Evolutionary conservation across 2,113 vertebrate species (phyloP).

Genomic region (Melanotaenia duboulayi): DNA sequence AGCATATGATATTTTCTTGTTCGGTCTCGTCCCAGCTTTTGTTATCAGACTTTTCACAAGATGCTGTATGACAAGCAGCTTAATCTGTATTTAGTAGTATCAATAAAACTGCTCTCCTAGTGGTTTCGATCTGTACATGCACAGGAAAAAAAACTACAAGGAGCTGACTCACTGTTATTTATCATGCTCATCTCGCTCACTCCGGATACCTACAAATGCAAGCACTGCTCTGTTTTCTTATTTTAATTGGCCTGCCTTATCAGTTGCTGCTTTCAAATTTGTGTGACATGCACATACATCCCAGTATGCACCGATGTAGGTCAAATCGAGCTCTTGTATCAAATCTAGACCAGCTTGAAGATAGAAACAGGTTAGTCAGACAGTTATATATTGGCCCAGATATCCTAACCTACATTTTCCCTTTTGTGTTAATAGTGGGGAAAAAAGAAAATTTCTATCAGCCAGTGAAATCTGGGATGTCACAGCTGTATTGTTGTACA

Average conservation of each 20-base stretch:
- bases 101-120: slow-evolving; percentile 38
- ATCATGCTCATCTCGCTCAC: slow-evolving; percentile 16
- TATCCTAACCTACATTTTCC: slow-evolving; percentile 57
- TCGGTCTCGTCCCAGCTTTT: background rate
- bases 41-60: slow-evolving; percentile 10
- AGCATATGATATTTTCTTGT: slow-evolving; percentile 32
- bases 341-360: slow-evolving; percentile 23
- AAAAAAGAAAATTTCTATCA: slow-evolving; percentile 29
- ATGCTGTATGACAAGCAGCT: slow-evolving; percentile 44
- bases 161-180: slow-evolving; percentile 26
- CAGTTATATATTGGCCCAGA: slow-evolving; percentile 60
- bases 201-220: slow-evolving; percentile 43
- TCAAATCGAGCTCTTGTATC: slow-evolving; percentile 45
- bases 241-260: background rate
- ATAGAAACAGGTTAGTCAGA: slow-evolving; percentile 63
- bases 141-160: background rate
- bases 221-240: slow-evolving; percentile 25
- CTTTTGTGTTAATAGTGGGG: slow-evolving; percentile 42
- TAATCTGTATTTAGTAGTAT: slow-evolving; percentile 20
- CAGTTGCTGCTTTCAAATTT: slow-evolving; percentile 29
- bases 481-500: slow-evolving; percentile 18
- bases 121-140: slow-evolving; percentile 40
- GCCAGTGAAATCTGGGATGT: slow-evolving; percentile 7
- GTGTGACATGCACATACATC: slow-evolving; percentile 36
- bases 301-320: slow-evolving; percentile 53